Conservation (phyloP, 2,797 vertebrate species). For the Rhabdophis nuchalis region DNA sequence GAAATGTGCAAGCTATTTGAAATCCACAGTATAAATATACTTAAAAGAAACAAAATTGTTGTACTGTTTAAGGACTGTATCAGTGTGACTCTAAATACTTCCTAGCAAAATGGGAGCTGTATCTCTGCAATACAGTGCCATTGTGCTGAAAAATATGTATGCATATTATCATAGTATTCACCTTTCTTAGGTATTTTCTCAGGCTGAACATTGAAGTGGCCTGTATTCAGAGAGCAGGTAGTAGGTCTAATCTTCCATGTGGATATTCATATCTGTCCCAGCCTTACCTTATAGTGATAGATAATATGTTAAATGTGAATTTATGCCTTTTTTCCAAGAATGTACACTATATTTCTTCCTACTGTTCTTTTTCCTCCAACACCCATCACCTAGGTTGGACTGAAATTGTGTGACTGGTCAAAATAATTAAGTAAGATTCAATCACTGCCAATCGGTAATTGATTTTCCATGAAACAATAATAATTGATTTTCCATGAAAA, state of each 20-base stretch:
- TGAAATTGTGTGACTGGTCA: neutral
- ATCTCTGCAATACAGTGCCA: neutral
- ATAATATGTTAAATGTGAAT: neutral
- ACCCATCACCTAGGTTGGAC: neutral
- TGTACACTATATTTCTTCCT: neutral
- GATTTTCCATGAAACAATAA: neutral
- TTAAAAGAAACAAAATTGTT: neutral
- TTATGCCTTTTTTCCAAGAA: neutral
- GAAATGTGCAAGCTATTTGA: neutral
- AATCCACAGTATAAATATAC: neutral
- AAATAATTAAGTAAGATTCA: neutral
- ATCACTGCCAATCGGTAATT: neutral
- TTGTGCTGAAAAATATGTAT: neutral
- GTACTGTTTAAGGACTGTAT: neutral
- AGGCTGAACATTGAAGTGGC: neutral
- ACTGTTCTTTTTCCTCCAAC: neutral
- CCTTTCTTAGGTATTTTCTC: neutral
- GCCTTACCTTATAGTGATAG: neutral
- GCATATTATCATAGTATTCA: neutral
- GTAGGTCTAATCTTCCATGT: neutral
- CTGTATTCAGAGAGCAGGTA: neutral
- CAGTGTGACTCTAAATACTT: neutral
- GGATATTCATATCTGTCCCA: neutral
- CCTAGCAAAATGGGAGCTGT: neutral
- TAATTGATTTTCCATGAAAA: neutral